These are phyloP conservation scores for Kryphioiulus occultus DNA, from an alignment of 2,888 invertebrate genomes.

Conservation along the genomic window DNA sequence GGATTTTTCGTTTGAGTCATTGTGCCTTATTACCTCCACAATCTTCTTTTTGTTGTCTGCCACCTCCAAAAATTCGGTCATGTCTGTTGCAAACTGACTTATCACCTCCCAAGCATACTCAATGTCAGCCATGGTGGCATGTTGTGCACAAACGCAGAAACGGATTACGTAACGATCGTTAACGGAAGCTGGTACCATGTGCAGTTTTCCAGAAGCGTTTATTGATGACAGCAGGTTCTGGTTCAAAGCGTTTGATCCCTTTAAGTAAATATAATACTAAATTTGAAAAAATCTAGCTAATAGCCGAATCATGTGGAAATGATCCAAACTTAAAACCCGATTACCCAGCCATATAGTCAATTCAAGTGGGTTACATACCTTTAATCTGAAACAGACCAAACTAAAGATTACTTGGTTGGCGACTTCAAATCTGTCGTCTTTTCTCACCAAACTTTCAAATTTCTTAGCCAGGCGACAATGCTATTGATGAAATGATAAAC, in stretches of 20 bases:
- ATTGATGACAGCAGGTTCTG: constrained; percentile 90
- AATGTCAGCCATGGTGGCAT: constrained; percentile 82
- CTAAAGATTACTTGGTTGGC: constrained; percentile 94
- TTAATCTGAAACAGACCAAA: constrained; percentile 87
- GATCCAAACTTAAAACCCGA: too few species aligned
- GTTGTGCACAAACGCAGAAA: constrained; percentile 92
- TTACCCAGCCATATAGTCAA: too few species aligned
- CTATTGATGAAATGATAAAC: constrained; percentile 52
- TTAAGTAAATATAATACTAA: background rate
- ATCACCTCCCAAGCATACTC: constrained; percentile 65
- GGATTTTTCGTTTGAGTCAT: background rate
- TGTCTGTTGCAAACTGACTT: constrained; percentile 60
- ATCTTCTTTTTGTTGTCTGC: constrained; percentile 52
- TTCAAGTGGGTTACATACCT: constrained; percentile 61
- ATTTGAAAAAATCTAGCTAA: background rate
- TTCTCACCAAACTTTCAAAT: constrained; percentile 81
- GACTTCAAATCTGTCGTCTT: constrained; percentile 87
- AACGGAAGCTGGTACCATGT: constrained; percentile 95
- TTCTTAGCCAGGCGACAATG: constrained; percentile 89
- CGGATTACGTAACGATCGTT: constrained; percentile 90
- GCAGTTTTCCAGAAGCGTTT: constrained; percentile 93
- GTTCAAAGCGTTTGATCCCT: constrained; percentile 68
- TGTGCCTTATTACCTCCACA: constrained; percentile 50
- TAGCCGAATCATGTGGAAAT: too few species aligned
- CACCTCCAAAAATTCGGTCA: constrained; percentile 60